These are phyloP conservation scores for Cryptocephalus moraei DNA, from an alignment of 2,888 invertebrate species.

Conservation along the genomic window DNA sequence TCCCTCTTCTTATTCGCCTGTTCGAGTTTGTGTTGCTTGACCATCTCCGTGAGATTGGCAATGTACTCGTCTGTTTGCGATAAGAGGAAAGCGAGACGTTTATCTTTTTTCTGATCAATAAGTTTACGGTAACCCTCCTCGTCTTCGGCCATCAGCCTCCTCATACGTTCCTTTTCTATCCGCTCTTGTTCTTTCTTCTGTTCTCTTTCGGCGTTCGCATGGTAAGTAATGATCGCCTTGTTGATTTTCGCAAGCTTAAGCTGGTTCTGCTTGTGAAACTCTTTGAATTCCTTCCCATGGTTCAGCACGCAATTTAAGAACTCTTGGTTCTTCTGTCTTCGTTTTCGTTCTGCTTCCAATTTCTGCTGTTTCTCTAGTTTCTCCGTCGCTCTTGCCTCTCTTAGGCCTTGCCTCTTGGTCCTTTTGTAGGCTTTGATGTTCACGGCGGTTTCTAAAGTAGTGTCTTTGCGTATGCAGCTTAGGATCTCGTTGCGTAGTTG, in stretches of 20 bases:
- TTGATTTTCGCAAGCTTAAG: slow-evolving; percentile 83
- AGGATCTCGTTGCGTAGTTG: slow-evolving; percentile 80
- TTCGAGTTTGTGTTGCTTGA: slow-evolving; percentile 90
- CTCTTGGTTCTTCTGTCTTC: slow-evolving; percentile 96
- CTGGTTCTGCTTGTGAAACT: slow-evolving; percentile 86
- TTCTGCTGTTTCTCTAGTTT: slow-evolving; percentile 99
- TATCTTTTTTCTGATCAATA: slow-evolving; percentile 99
- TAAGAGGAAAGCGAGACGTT: slow-evolving; percentile 91
- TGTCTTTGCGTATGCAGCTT: slow-evolving; percentile 84
- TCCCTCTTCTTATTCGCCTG: slow-evolving; percentile 73
- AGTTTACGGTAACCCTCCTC: slow-evolving; percentile 99
- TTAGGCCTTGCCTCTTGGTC: slow-evolving; percentile 78
- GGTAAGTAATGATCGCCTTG: slow-evolving; percentile 93
- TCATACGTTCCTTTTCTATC: slow-evolving; percentile 98
- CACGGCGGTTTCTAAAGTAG: slow-evolving; percentile 93
- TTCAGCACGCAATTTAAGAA: slow-evolving; percentile 91
- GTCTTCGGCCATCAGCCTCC: slow-evolving; percentile 95
- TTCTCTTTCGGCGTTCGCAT: slow-evolving; percentile 96
- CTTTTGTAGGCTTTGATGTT: slow-evolving; percentile 91
- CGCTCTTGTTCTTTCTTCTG: slow-evolving; percentile 99
- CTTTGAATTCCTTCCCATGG: slow-evolving; percentile 97
- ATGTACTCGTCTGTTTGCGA: slow-evolving; percentile 99
- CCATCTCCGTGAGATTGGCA: slow-evolving; percentile 92
- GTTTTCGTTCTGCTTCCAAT: slow-evolving; percentile 92
- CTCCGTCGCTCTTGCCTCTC: slow-evolving; percentile 96